Conservation (phyloP, 2,797 vertebrate species). For the Pseudocheirus occidentalis region DNA sequence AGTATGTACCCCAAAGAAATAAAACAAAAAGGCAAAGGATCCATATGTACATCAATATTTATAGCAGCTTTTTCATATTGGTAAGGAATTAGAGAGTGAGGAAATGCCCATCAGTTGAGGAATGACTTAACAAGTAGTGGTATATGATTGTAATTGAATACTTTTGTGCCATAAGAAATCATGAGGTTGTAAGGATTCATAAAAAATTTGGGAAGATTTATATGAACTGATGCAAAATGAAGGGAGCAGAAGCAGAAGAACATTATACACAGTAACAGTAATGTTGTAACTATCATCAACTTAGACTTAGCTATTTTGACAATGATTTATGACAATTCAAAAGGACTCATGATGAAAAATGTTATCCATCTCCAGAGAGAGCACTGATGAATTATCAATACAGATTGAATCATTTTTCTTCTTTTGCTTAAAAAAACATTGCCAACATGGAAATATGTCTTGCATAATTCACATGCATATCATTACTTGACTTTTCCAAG, state of each 20-base stretch:
- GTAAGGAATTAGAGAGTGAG: not conserved
- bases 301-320: not conserved
- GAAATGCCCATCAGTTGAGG: not conserved
- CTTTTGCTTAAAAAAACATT: not conserved
- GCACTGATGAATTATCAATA: not conserved
- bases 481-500: not conserved
- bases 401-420: not conserved
- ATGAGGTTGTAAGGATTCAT: not conserved
- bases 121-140: not conserved
- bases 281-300: not conserved
- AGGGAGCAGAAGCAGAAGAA: not conserved
- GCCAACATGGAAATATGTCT: not conserved
- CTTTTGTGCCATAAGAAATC: not conserved
- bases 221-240: not conserved
- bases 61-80: not conserved
- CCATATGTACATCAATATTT: not conserved
- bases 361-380: not conserved
- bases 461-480: not conserved
- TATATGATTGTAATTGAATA: not conserved
- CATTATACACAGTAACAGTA: not conserved
- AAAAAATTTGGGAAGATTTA: not conserved
- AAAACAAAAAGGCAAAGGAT: not conserved
- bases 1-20: not conserved
- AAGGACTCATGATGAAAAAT: not conserved
- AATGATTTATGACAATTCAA: not conserved